Base-by-base conservation (phyloP, 1,140 invertebrate genomes). In the Plectus sambesii region DNA sequence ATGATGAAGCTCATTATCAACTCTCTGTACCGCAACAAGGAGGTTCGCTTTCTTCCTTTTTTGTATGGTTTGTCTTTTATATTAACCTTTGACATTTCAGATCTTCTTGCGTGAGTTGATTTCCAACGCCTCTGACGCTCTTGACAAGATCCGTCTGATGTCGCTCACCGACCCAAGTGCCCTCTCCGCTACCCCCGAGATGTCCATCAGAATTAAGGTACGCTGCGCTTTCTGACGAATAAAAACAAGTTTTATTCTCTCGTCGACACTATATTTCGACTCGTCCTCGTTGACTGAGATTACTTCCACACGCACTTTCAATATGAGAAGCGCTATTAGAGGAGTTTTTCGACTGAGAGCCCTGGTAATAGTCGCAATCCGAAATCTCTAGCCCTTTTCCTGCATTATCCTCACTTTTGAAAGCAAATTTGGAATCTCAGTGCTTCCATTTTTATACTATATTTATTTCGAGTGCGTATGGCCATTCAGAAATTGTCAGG, bases 1-100 rank as follows among this genome's bases (percentile, higher is more conserved):
- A 94, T 97, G 88, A 97, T 97, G 92, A 97, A 97, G 74, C 78
- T 97, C 17, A 97, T 97, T 68, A 97, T 97, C 65, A 97, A 97
- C 74, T 97, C 90, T 0, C 75, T 97, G 0, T 97, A 97, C 71
- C 80, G 87, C 56, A 97, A 97, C 71, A 97, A 98, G 73, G 92
- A 98, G 76, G 82, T 8, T n/a, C 20, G n/a, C n/a, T 17, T 30
- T 33, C 17, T 44, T 45, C 5, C 6, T 4, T 5, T 9, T 6
- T 8, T n/a, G 25, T 17, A 8, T 46, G 3, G 24, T 33, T 38
- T 53, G 15, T 36, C 27, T 38, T n/a, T n/a, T 57, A 23, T 51
- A 44, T 17, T 37, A 22, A 5, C n/a, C n/a, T 2, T 55, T 8
- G 56, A 51, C 40, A 63, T 54, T 52, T 55, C 73, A 84, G 80